Evolutionary conservation across 2,797 vertebrate species (phyloP), one percentile per base, ranked within the genome.

Genomic region (Macropus fuliginosus): DNA sequence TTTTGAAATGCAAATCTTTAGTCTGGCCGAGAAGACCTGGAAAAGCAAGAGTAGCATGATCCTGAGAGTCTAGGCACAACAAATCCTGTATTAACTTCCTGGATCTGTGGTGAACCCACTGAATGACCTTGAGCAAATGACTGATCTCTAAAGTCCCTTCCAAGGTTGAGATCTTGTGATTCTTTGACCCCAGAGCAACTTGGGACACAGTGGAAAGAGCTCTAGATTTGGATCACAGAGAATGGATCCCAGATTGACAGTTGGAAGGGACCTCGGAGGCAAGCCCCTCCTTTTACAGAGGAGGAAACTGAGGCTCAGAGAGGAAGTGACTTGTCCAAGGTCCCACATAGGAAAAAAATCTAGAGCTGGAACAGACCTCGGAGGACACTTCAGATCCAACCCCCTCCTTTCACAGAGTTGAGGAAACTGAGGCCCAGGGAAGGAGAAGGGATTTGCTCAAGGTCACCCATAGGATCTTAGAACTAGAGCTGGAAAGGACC

Each of bases 21-120:
- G 66, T 81, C 66, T 81, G 74, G 40, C 40, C 50, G 40, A 24
- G 40, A 87, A 27, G 21, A 27, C 34, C 9, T 87, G 40, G 74
- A 24, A 9, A 46, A 24, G 74, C 2, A 27, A 21, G 8, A 24
- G n/a, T 40, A 46, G 66, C 16, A 81, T 40, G n/a, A 62, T 31
- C 66, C 18, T 24, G 0, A 40, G 24, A 46, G 18, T 40, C n/a
- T 46, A 81, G 21, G 21, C n/a, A 18, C 66, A 46, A 81, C n/a
- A 28, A 90, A 91, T 57, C 16, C 87, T 93, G 24, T 40, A 91
- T 89, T 94, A 34, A 89, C 87, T 94, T 92, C 34, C 46, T 18
- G 90, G 10, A 5, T 95, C 46, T 95, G 52, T n/a, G 3, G 81
- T 21, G 92, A 18, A n/a, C 29, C 81, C 34, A 2, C 31, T 55